Conservation (phyloP, 2,113 vertebrate species). For the Ictalurus furcatus region DNA sequence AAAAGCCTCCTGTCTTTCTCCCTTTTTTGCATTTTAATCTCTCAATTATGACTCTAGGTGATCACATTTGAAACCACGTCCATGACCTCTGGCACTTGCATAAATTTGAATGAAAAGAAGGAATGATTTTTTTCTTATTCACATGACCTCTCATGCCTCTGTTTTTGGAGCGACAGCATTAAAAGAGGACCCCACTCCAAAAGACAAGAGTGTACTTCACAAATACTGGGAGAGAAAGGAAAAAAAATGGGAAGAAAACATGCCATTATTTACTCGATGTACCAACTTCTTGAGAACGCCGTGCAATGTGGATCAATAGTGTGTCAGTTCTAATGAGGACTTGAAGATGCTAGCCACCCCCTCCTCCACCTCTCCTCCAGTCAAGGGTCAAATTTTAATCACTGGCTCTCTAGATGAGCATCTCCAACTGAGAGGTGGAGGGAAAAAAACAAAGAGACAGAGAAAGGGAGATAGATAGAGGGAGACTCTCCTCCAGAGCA, state of each 20-base stretch:
- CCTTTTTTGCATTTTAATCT: slow-evolving; percentile 51
- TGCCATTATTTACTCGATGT: slow-evolving; percentile 51
- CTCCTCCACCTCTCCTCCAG: slow-evolving; percentile 50
- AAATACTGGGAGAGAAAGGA: slow-evolving; percentile 17
- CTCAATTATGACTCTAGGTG: slow-evolving; percentile 55
- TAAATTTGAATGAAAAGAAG: slow-evolving; percentile 45
- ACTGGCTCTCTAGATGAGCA: slow-evolving; percentile 58
- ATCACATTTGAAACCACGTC: slow-evolving; percentile 37
- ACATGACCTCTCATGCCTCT: slow-evolving; percentile 29
- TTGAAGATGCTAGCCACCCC: slow-evolving; percentile 49
- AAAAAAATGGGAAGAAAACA: slow-evolving; percentile 41
- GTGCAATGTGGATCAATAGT: slow-evolving; percentile 51
- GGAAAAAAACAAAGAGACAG: neutral
- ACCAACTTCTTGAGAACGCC: slow-evolving; percentile 35
- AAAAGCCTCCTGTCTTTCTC: slow-evolving; percentile 57
- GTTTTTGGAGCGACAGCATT: slow-evolving; percentile 16
- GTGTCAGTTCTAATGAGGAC: slow-evolving; percentile 50
- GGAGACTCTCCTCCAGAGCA: slow-evolving; percentile 47
- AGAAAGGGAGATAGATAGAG: slow-evolving; percentile 40
- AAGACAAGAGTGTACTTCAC: slow-evolving; percentile 49
- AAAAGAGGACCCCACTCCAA: slow-evolving; percentile 47
- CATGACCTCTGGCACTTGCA: slow-evolving; percentile 46
- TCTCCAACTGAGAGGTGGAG: slow-evolving; percentile 33
- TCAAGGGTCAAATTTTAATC: slow-evolving; percentile 65
- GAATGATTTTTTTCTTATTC: slow-evolving; percentile 18